Conservation (phyloP, 2,797 vertebrate species). For the Falco berigora region DNA sequence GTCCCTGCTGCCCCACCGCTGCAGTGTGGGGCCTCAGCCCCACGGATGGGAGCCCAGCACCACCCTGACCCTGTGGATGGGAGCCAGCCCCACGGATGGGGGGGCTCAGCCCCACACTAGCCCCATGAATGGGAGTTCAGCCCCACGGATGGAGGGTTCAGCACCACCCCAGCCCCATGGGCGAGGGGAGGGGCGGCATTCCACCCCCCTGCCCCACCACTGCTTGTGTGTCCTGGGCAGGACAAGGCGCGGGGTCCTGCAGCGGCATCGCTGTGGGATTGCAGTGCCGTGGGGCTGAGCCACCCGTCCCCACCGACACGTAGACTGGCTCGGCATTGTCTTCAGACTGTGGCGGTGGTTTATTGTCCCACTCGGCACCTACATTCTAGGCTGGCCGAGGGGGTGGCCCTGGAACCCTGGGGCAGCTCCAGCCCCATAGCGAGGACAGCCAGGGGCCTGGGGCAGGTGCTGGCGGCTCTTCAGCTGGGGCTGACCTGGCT, state of each 20-base stretch:
- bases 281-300: neutral
- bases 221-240: neutral
- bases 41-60: neutral
- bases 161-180: neutral
- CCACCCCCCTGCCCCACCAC: neutral
- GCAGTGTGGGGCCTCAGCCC: neutral
- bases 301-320: no score
- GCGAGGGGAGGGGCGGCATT: neutral
- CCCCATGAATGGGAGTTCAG: neutral
- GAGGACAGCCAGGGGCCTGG: neutral
- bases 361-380: conserved; percentile 12
- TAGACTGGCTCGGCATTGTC: neutral
- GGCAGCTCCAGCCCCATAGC: neutral
- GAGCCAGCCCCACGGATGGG: neutral
- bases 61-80: neutral
- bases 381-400: neutral
- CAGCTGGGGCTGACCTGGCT: conserved; percentile 74
- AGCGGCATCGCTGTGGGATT: neutral
- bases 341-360: neutral
- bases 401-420: neutral
- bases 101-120: neutral
- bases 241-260: no score
- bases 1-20: no score
- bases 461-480: neutral
- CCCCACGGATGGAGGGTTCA: neutral